phyloP scores from a whole-genome alignment of 2,888 invertebrate species.

The Xylophagus ater region DNA sequence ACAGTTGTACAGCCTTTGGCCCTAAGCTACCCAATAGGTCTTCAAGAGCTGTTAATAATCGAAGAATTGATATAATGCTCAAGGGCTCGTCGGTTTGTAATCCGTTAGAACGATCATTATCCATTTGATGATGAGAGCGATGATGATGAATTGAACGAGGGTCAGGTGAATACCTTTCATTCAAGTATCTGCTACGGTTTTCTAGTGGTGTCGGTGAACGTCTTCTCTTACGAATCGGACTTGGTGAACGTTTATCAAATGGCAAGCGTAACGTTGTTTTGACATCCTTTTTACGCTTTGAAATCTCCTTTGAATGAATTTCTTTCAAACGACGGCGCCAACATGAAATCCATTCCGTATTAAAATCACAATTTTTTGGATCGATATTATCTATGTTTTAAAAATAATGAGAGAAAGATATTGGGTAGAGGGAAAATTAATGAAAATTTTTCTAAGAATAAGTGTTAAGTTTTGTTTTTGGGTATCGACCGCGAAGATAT shows the following conservation, averaged over 20 bases:
- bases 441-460: neutral
- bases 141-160: neutral
- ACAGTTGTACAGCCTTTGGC: constrained; percentile 16
- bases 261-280: constrained; percentile 13
- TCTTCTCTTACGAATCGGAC: constrained; percentile 8
- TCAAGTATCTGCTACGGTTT: too few species aligned
- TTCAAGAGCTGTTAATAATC: constrained; percentile 16
- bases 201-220: constrained; percentile 4
- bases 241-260: constrained; percentile 13
- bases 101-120: neutral
- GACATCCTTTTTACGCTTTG: constrained; percentile 12
- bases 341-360: constrained; percentile 15
- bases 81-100: constrained; percentile 7
- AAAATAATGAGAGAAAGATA: constrained; percentile 11
- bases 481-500: neutral
- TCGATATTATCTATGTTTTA: constrained; percentile 14
- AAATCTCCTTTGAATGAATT: constrained; percentile 12
- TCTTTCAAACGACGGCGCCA: constrained; percentile 13
- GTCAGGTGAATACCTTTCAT: neutral
- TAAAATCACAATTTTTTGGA: constrained; percentile 16
- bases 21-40: constrained; percentile 18
- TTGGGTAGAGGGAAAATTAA: too few species aligned
- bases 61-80: constrained; percentile 14
- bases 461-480: neutral
- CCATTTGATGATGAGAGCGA: neutral